Base-by-base conservation (phyloP, 2,113 vertebrate species). In the Rhinogobius similis region DNA sequence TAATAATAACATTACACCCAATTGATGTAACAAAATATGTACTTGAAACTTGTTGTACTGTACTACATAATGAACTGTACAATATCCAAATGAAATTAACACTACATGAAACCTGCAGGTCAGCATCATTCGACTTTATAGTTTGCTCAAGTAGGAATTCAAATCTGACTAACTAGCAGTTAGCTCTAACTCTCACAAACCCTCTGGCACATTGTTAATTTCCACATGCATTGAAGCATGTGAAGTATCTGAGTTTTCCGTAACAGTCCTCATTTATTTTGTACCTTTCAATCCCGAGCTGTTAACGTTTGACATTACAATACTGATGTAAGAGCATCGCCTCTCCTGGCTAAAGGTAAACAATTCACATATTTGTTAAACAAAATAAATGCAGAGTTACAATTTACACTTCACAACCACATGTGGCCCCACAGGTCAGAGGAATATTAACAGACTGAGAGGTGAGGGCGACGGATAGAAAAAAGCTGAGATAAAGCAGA, bases 401-500 rank as follows among this genome's bases (percentile, higher is more conserved):
- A 44, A 18, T 46, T 46, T 4, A 10, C 3, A 29, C 2, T n/a
- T 16, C 1, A 4, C 2, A 32, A 10, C 2, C 43, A 12, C 27
- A 29, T 29, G 7, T 2, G 5, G 10, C 3, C 8, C 13, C 6
- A 36, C 18, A 3, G 2, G 18, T 32, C n/a, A 11, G 32, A 21
- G n/a, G 50, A 11, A 32, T 9, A 20, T 14, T 52, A n/a, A n/a
- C 16, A 50, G 20, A n/a, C 26, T 26, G 21, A 1, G 70, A 24
- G 26, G 41, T 14, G 29, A 53, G 10, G 64, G 64, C 65, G 27
- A 3, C 32, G 41, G 73, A 27, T 67, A 55, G 80, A 67, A 87
- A 86, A 84, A 77, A 82, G 86, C 87, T 79, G 73, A 70, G 79
- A 78, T 76, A 43, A 44, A 80, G 61, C 62, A 13, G 55, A n/a